Percentiles rank a stretch among this genome's conserved stretches.
Evolutionary conservation across 2,888 invertebrate species (phyloP).

Genomic region (Ophioninae sp.): DNA sequence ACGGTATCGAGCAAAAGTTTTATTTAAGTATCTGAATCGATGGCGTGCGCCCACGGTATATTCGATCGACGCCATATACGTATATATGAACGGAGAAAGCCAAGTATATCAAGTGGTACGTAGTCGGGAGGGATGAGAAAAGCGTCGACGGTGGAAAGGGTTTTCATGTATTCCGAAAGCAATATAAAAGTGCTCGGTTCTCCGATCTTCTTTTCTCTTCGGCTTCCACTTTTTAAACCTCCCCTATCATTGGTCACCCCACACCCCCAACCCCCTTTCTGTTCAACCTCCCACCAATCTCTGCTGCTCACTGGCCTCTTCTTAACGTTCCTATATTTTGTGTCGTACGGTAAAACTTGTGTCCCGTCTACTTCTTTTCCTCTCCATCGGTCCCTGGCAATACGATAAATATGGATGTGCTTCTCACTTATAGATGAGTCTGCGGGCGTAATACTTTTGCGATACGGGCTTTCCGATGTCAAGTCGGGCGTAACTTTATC

Average conservation of each 20-base stretch:
- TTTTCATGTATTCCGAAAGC: slow-evolving; percentile 61
- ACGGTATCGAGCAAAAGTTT: slow-evolving; percentile 62
- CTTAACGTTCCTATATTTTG: slow-evolving; percentile 18
- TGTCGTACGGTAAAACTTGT: slow-evolving; percentile 28
- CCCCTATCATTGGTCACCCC: slow-evolving; percentile 9
- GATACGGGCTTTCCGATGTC: background rate
- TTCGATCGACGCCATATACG: slow-evolving; percentile 4
- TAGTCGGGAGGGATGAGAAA: slow-evolving; percentile 17
- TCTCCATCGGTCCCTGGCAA: slow-evolving; percentile 48
- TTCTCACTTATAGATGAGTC: slow-evolving; percentile 1
- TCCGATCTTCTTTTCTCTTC: slow-evolving; percentile 57
- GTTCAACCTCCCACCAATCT: background rate
- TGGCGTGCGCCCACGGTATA: slow-evolving; percentile 43
- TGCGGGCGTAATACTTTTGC: background rate
- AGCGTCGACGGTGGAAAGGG: slow-evolving; percentile 16
- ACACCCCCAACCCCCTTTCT: background rate
- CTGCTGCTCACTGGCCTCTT: background rate
- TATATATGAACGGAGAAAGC: background rate
- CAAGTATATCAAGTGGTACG: slow-evolving; percentile 24
- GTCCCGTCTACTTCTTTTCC: slow-evolving; percentile 49
- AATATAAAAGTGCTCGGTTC: slow-evolving; percentile 64
- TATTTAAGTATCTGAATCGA: slow-evolving; percentile 65
- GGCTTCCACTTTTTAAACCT: slow-evolving; percentile 51
- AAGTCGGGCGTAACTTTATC: background rate
- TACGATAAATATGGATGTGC: slow-evolving; percentile 58